Conservation (phyloP, 2,888 invertebrate genomes). For the Fissipunctia ypsillon region DNA sequence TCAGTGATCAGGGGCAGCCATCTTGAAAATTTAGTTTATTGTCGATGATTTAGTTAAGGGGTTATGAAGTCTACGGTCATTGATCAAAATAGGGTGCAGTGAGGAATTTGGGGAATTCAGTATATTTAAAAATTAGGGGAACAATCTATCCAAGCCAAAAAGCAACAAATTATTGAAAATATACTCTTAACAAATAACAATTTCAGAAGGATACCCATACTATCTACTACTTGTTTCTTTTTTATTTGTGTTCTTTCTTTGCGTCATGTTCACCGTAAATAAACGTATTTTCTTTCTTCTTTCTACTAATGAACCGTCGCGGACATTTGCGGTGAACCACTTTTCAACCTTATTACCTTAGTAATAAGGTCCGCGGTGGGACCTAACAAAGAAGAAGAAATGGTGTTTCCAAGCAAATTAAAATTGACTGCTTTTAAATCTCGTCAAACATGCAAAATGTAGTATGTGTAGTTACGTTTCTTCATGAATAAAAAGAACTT, state of each 20-base stretch:
- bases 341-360: too few species aligned
- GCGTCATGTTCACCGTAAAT: too few species aligned
- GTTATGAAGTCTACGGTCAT: conserved; percentile 73
- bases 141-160: background rate
- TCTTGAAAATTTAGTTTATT: conserved; percentile 77
- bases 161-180: conserved; percentile 20
- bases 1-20: conserved; percentile 72
- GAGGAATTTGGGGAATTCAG: conserved; percentile 23
- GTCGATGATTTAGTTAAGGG: conserved; percentile 81
- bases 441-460: background rate
- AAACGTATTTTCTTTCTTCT: too few species aligned
- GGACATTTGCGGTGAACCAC: too few species aligned
- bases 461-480: background rate
- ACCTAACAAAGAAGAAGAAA: background rate
- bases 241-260: too few species aligned
- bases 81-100: conserved; percentile 64
- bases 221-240: too few species aligned
- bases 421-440: background rate
- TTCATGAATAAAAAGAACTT: conserved; percentile 23
- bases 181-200: background rate
- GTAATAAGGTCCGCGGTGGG: too few species aligned
- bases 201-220: background rate
- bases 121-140: background rate
- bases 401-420: background rate
- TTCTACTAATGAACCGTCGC: too few species aligned